phyloP scores from a whole-genome alignment of 2,888 invertebrate genomes.

The Villa cingulata region DNA sequence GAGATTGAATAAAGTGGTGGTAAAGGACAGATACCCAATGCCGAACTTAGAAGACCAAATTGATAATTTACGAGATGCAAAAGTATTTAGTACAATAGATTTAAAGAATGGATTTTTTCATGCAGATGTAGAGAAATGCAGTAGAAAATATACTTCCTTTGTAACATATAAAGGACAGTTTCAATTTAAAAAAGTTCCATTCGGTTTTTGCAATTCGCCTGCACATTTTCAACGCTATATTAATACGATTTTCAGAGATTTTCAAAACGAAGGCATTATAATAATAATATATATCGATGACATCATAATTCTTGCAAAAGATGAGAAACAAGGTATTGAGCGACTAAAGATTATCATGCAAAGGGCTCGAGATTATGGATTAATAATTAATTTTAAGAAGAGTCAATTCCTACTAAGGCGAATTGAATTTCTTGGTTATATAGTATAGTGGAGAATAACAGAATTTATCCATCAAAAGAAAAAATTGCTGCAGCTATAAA shows the following conservation, averaged over 20 bases:
- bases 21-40: no score
- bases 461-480: conserved; percentile 2
- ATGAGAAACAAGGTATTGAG: conserved; percentile 2
- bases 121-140: no score
- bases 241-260: conserved; percentile 12
- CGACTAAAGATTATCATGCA: conserved; percentile 5
- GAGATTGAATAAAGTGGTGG: no score
- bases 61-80: no score
- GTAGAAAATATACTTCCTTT: no score
- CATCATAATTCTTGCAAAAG: conserved; percentile 11
- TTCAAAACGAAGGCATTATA: conserved; percentile 5
- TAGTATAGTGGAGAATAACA: conserved; percentile 1
- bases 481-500: conserved; percentile 4
- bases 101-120: no score
- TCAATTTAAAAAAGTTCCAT: conserved; percentile 13
- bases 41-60: no score
- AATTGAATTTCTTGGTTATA: conserved; percentile 9
- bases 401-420: conserved; percentile 15
- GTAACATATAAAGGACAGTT: conserved; percentile 16
- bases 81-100: no score
- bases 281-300: conserved; percentile 18
- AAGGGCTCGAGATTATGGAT: conserved; percentile 4
- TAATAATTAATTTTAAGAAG: conserved; percentile 14
- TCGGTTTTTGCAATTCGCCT: conserved; percentile 15
- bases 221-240: conserved; percentile 16